Conservation (phyloP, 1,140 invertebrate species). For the Neodiprion pinetum region DNA sequence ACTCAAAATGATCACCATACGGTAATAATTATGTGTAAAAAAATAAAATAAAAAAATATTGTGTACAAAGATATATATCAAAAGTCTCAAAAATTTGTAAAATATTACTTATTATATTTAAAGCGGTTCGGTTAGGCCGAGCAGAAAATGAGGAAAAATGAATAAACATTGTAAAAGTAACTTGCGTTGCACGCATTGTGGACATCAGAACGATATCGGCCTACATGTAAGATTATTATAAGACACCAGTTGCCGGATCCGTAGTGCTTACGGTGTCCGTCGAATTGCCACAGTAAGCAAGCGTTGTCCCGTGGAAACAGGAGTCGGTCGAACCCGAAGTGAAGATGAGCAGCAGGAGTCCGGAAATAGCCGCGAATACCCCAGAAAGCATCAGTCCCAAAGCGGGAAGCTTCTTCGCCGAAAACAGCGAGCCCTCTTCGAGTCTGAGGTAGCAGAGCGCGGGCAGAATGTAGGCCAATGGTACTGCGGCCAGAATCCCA, state of each 20-base stretch:
- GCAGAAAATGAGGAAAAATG: too few relatives aligned
- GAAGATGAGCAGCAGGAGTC: constrained; percentile 65
- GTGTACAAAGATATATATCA: too few relatives aligned
- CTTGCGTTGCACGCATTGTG: too few relatives aligned
- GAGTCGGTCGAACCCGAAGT: constrained; percentile 59
- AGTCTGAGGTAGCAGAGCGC: constrained; percentile 82
- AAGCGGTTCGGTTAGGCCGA: too few relatives aligned
- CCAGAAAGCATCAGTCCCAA: constrained; percentile 76
- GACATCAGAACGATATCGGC: not conserved
- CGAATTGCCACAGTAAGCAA: constrained; percentile 66
- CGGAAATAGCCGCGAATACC: constrained; percentile 71
- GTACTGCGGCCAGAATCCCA: constrained; percentile 84
- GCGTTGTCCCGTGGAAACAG: constrained; percentile 71
- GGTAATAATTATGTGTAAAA: too few relatives aligned
- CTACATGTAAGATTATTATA: not conserved
- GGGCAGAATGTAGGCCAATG: constrained; percentile 85
- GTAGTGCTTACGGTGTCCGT: constrained; percentile 16
- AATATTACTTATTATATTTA: too few relatives aligned
- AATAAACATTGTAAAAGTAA: too few relatives aligned
- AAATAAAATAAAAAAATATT: too few relatives aligned
- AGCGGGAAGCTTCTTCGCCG: constrained; percentile 76
- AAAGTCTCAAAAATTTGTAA: too few relatives aligned
- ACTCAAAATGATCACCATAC: too few relatives aligned
- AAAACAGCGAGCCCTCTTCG: constrained; percentile 74
- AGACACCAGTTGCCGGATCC: not conserved